These are phyloP conservation scores for Athrips mouffetella DNA, from an alignment of 2,888 invertebrate species.

Conservation along the genomic window DNA sequence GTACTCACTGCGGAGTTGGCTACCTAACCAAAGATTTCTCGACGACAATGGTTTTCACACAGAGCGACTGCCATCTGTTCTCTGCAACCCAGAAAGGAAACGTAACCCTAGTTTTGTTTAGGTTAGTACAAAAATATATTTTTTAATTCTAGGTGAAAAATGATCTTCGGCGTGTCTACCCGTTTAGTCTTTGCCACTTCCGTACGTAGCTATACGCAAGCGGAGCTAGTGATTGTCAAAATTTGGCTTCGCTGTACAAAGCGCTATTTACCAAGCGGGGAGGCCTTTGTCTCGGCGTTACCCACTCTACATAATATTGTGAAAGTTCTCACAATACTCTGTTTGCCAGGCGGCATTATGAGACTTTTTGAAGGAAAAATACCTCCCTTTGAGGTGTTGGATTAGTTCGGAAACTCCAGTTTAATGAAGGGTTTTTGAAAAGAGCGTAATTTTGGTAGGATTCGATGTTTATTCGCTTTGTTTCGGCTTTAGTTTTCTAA, in stretches of 20 bases:
- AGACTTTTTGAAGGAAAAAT: constrained; percentile 52
- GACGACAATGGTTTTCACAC: no score
- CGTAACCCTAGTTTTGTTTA: no score
- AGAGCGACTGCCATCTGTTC: no score
- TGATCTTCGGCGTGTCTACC: constrained; percentile 3
- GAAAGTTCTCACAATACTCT: constrained; percentile 72
- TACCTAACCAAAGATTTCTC: no score
- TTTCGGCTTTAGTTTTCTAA: no score
- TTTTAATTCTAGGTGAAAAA: no score
- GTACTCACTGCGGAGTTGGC: no score
- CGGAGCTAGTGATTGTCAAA: constrained; percentile 78
- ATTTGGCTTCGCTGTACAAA: constrained; percentile 79
- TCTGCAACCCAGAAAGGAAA: no score
- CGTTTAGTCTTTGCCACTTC: constrained; percentile 48
- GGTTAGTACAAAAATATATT: no score
- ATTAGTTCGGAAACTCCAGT: constrained; percentile 36
- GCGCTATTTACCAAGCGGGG: constrained; percentile 75
- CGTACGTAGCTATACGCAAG: constrained; percentile 59
- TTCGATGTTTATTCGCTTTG: not conserved
- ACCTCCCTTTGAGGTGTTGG: constrained; percentile 43
- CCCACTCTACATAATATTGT: constrained; percentile 77
- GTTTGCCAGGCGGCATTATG: constrained; percentile 63
- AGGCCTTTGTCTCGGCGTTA: constrained; percentile 75
- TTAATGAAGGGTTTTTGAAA: constrained; percentile 14
- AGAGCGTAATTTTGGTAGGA: not conserved